These are phyloP conservation scores for Sarcophaga variegata DNA, from an alignment of 2,888 invertebrate genomes.

Conservation along the genomic window DNA sequence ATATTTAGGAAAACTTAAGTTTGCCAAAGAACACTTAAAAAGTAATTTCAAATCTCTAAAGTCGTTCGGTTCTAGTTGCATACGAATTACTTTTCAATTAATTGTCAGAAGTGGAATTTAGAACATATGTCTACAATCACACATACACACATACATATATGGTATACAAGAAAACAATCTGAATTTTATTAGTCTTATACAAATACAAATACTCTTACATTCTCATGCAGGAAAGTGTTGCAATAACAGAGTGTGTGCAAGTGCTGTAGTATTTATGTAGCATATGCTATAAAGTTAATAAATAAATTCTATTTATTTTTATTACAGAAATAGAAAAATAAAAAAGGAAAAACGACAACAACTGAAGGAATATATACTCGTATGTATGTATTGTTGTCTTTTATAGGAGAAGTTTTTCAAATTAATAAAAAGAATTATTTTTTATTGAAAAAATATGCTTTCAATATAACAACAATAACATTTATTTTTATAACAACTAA, in stretches of 20 bases:
- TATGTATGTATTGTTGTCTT: neutral
- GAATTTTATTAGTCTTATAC: neutral
- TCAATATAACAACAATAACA: neutral
- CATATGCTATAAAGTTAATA: constrained; percentile 35
- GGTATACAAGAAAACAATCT: neutral
- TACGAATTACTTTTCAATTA: constrained; percentile 34
- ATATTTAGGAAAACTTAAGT: neutral
- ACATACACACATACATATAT: neutral
- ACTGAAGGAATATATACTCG: too few species aligned
- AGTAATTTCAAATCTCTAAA: constrained; percentile 12
- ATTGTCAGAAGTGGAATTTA: constrained; percentile 3
- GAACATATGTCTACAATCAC: too few species aligned
- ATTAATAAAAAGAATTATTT: constrained; percentile 12
- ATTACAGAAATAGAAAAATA: neutral
- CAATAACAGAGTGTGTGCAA: too few species aligned
- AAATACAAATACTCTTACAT: neutral
- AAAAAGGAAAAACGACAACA: too few species aligned
- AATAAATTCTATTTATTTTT: constrained; percentile 25
- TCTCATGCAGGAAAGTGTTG: neutral
- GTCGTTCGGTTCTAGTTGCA: neutral
- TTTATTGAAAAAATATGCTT: neutral
- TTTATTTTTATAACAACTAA: constrained; percentile 9
- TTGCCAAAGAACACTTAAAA: constrained; percentile 14
- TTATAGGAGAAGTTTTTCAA: constrained; percentile 22
- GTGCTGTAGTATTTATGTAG: neutral